phyloP scores from a whole-genome alignment of 2,888 invertebrate species.

The Drosophila anomalata region DNA sequence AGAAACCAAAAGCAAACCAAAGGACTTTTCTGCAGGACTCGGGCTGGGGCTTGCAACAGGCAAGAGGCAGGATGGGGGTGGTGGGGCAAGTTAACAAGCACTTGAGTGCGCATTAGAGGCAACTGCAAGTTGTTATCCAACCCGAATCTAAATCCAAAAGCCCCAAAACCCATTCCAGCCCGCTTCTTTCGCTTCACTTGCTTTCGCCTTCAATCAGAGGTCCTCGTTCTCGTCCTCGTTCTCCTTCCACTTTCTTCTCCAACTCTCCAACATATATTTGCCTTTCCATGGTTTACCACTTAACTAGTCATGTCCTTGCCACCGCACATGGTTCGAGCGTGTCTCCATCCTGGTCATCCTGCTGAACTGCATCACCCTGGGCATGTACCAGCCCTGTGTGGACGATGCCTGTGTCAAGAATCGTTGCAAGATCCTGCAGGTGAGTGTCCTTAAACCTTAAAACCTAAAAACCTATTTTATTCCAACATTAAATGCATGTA shows the following conservation, averaged over 20 bases:
- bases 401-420: slow-evolving; percentile 95
- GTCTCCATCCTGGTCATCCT: slow-evolving; percentile 99
- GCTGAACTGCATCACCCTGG: slow-evolving; percentile 98
- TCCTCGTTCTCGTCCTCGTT: no score
- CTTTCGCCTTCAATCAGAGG: slow-evolving; percentile 27
- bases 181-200: slow-evolving; percentile 25
- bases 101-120: slow-evolving; percentile 72
- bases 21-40: slow-evolving; percentile 19
- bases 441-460: slow-evolving; percentile 83
- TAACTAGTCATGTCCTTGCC: slow-evolving; percentile 21
- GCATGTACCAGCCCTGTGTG: slow-evolving; percentile 99
- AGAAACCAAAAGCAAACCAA: slow-evolving; percentile 28
- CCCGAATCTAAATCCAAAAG: not conserved
- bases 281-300: slow-evolving; percentile 26
- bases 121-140: slow-evolving; percentile 50
- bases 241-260: no score
- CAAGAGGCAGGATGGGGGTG: slow-evolving; percentile 23
- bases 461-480: not conserved
- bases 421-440: slow-evolving; percentile 96
- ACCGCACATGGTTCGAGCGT: slow-evolving; percentile 97
- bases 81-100: slow-evolving; percentile 61
- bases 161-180: not conserved
- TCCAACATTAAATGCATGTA: not conserved
- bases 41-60: not conserved
- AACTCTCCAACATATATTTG: not conserved